These are phyloP conservation scores for Oreotrochilus melanogaster DNA, from an alignment of 2,113 vertebrate genomes.

Conservation along the genomic window DNA sequence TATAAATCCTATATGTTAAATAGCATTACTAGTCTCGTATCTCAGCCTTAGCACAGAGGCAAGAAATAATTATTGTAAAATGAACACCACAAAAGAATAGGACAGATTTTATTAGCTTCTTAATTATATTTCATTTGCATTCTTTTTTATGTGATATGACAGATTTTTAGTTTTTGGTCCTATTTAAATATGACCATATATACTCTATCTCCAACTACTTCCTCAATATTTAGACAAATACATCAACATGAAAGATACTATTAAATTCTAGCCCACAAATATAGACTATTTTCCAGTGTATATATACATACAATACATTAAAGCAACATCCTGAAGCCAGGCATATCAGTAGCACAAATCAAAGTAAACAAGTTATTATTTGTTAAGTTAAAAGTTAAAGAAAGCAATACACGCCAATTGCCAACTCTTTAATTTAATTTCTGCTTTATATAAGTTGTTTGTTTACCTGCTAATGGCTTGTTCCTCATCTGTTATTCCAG, in stretches of 20 bases:
- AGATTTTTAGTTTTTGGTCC: slow-evolving; percentile 2
- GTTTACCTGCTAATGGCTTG: slow-evolving; percentile 98
- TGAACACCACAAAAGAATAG: neutral
- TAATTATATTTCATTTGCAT: neutral
- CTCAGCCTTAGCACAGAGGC: neutral
- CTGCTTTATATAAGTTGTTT: slow-evolving; percentile 65
- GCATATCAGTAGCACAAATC: slow-evolving; percentile 46
- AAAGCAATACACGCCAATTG: slow-evolving; percentile 66
- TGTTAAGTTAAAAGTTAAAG: slow-evolving; percentile 40
- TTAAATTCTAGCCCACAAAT: slow-evolving; percentile 23
- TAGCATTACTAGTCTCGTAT: neutral
- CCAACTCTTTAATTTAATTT: slow-evolving; percentile 56
- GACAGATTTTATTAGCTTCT: neutral
- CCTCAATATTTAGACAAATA: slow-evolving; percentile 26
- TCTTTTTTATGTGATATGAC: neutral
- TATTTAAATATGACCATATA: slow-evolving; percentile 14
- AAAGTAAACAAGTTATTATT: slow-evolving; percentile 51
- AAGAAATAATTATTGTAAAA: slow-evolving; percentile 8
- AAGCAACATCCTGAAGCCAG: slow-evolving; percentile 61
- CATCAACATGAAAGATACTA: slow-evolving; percentile 11
- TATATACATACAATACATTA: slow-evolving; percentile 17
- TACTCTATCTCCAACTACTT: neutral
- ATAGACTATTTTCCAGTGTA: slow-evolving; percentile 10
- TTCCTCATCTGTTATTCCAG: slow-evolving; percentile 98
- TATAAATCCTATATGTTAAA: slow-evolving; percentile 9